Percentiles rank a stretch among this genome's conserved stretches.
phyloP scores from a whole-genome alignment of 2,888 invertebrate species.

The Cerastoderma edule region DNA sequence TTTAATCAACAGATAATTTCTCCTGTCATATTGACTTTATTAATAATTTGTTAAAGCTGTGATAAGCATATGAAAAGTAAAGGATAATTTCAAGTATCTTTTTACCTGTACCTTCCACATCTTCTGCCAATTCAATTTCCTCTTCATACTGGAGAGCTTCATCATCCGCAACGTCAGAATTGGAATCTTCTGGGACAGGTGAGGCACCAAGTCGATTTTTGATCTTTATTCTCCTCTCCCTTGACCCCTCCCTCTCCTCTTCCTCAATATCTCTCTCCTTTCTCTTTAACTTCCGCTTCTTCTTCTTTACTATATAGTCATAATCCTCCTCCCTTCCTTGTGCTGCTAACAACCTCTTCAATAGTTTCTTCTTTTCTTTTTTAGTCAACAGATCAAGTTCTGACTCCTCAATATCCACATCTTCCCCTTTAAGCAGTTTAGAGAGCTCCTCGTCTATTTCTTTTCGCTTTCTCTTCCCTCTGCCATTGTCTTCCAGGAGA shows the following conservation, averaged over 20 bases:
- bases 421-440: conserved; percentile 45
- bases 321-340: conserved; percentile 52
- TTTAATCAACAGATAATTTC: too few species aligned
- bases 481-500: conserved; percentile 35
- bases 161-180: conserved; percentile 19
- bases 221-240: conserved; percentile 31
- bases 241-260: not conserved
- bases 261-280: conserved; percentile 37
- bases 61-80: too few species aligned
- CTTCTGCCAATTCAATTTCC: conserved; percentile 39
- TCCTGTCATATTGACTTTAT: too few species aligned
- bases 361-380: conserved; percentile 55
- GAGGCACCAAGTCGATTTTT: conserved; percentile 30
- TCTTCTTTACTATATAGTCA: conserved; percentile 36
- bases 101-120: conserved; percentile 9
- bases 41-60: too few species aligned
- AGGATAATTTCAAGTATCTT: too few species aligned
- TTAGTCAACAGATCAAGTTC: conserved; percentile 49
- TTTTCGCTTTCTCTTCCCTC: conserved; percentile 32
- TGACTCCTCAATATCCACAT: conserved; percentile 41
- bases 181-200: not conserved
- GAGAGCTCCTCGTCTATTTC: conserved; percentile 47
- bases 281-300: conserved; percentile 36
- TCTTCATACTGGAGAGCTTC: conserved; percentile 32
- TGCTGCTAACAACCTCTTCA: conserved; percentile 45